A percentile compares a stretch with the other conserved stretches of the same genome.
Evolutionary conservation across 2,888 invertebrate species (phyloP).

Genomic region (Rhodophaea formosa): DNA sequence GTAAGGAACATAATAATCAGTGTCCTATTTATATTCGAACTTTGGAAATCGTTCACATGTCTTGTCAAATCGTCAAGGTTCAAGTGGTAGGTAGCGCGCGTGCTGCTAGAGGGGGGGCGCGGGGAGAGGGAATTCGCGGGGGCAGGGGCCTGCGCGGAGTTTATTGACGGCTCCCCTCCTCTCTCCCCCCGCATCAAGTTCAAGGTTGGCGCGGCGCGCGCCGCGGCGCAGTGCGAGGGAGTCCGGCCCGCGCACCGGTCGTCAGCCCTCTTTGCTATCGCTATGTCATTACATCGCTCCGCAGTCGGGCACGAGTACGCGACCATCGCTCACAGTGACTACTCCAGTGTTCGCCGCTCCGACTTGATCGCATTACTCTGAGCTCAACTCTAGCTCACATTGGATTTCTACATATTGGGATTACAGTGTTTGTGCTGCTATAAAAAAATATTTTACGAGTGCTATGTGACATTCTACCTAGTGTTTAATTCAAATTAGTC

Average conservation of each 20-base stretch:
- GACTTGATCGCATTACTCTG: conserved; percentile 46
- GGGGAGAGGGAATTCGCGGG: conserved; percentile 51
- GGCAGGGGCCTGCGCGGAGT: conserved; percentile 76
- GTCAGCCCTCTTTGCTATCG: conserved; percentile 74
- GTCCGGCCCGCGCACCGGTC: conserved; percentile 81
- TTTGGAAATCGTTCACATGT: conserved; percentile 30
- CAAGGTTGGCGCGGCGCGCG: conserved; percentile 83
- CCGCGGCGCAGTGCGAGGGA: conserved; percentile 81
- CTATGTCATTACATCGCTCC: conserved; percentile 65
- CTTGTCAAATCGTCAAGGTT: conserved; percentile 49
- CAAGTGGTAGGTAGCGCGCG: conserved; percentile 43
- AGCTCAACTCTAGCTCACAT: conserved; percentile 46
- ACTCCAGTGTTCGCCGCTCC: conserved; percentile 48
- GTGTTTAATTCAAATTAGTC: conserved; percentile 52
- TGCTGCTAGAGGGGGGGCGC: conserved; percentile 35
- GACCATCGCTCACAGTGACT: conserved; percentile 56
- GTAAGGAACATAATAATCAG: not conserved
- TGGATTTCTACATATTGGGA: conserved; percentile 66
- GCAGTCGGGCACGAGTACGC: conserved; percentile 65
- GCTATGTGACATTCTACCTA: conserved; percentile 63
- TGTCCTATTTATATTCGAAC: not conserved
- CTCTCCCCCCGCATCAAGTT: conserved; percentile 78
- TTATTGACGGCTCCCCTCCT: conserved; percentile 76
- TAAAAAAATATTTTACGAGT: conserved; percentile 40
- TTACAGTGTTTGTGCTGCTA: conserved; percentile 71